phyloP scores from a whole-genome alignment of 2,888 invertebrate species.

The Drosophila borborema region DNA sequence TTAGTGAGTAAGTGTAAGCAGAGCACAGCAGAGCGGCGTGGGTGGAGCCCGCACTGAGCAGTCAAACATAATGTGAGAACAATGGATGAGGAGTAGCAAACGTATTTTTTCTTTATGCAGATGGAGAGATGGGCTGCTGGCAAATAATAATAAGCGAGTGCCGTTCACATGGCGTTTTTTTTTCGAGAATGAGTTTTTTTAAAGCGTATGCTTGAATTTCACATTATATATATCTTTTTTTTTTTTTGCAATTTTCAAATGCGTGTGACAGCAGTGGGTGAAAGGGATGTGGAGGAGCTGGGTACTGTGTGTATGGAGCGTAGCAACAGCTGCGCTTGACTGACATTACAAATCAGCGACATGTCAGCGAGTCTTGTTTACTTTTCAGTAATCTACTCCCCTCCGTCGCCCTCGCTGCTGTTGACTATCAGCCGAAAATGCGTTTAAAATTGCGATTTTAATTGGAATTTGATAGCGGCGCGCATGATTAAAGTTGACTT shows the following conservation, averaged over 20 bases:
- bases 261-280: constrained; percentile 38
- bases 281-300: background rate
- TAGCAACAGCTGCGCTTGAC: constrained; percentile 71
- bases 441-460: constrained; percentile 68
- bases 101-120: constrained; percentile 7
- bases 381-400: constrained; percentile 16
- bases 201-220: constrained; percentile 25
- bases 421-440: constrained; percentile 38
- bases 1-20: constrained; percentile 34
- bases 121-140: constrained; percentile 16
- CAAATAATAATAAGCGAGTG: constrained; percentile 47
- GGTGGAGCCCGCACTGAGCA: background rate
- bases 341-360: constrained; percentile 70
- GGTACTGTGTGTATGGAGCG: background rate
- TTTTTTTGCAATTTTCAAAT: constrained; percentile 57
- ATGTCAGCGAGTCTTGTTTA: constrained; percentile 62
- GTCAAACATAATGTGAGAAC: constrained; percentile 44
- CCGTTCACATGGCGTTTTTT: background rate
- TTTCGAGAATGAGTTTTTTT: constrained; percentile 1
- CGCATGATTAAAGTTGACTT: constrained; percentile 69
- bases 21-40: background rate
- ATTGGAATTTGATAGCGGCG: constrained; percentile 68
- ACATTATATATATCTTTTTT: constrained; percentile 35
- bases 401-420: too few species aligned
- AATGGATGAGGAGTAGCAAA: constrained; percentile 32